phyloP scores from a whole-genome alignment of 2,113 vertebrate genomes.

The Panthera tigris region DNA sequence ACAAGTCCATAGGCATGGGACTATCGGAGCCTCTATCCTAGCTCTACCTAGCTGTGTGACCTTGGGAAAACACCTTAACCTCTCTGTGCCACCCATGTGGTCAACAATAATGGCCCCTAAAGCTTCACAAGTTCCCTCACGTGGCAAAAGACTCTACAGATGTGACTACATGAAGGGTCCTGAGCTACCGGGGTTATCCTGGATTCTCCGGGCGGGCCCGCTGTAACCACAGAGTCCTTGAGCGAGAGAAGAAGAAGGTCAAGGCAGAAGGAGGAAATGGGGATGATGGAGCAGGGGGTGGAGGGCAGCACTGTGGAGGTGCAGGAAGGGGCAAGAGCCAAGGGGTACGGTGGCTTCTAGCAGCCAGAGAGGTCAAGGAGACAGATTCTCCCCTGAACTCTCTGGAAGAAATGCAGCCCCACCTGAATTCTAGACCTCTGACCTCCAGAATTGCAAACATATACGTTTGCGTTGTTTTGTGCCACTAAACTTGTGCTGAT shows the following conservation, averaged over 20 bases:
- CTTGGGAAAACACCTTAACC: neutral
- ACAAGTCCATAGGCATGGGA: neutral
- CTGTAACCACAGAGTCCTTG: neutral
- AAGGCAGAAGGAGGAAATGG: neutral
- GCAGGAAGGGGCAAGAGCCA: neutral
- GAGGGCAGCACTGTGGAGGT: rapidly evolving
- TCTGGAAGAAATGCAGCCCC: neutral
- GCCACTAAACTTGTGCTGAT: rapidly evolving
- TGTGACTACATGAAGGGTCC: neutral
- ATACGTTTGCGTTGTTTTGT: rapidly evolving
- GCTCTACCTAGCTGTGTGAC: neutral
- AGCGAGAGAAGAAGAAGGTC: neutral
- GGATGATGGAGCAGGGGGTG: rapidly evolving
- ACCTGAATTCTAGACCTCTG: neutral
- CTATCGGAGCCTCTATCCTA: neutral
- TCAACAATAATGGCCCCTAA: neutral
- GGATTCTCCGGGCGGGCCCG: rapidly evolving
- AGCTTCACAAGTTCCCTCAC: rapidly evolving
- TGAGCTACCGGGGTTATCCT: rapidly evolving
- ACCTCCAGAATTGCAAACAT: neutral
- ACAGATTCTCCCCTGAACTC: neutral
- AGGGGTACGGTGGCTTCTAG: neutral
- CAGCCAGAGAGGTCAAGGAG: neutral
- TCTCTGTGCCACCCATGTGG: neutral
- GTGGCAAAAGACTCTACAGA: neutral